Evolutionary conservation across 92 coral and sea anemone genomes (phyloP), one percentile per base, ranked within the genome.

Genomic region (Phenganax marumi): DNA sequence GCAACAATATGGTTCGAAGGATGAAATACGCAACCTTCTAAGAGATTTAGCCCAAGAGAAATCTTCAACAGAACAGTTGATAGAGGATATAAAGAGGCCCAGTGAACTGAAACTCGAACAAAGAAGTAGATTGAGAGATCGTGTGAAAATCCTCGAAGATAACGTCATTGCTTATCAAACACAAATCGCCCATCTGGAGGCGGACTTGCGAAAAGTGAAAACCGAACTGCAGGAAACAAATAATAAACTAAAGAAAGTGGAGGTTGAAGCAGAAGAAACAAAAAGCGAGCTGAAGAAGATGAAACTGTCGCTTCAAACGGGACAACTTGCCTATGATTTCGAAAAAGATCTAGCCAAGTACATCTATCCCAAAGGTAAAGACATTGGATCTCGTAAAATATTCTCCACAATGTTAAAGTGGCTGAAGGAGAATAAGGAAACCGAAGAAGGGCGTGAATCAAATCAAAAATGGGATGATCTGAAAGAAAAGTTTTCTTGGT

Each of bases 341-440:
- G 73, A 68, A n/a, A 68, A 26, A 17, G 73, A 25, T 68, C 47
- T 68, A 16, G 73, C 75, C 18, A 69, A 24, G 26, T 69, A 69
- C 53, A 0, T 69, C 75, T 69, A 69, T 39, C 75, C 75, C 22
- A 7, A 69, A 5, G 23, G 23, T 49, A 69, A 69, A 18, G n/a
- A 24, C 26, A 8, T 69, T 39, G 51, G 52, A 4, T 39, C 18
- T 51, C 51, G 51, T 8, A n/a, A 69, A 39, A 49, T 69, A 49
- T 69, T 39, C 17, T 25, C 51, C 3, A 39, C 8, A 9, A 69
- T 69, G 75, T 25, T 25, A 69, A 16, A 39, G 26, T 69, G 75
- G 75, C 52, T 69, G 8, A 51, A 69, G 53, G 18, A 33, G 53
- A 69, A 26, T 17, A 69, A 69, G 52, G 75, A 69, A 2, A 69